These are phyloP conservation scores for Adelphocoris suturalis DNA, from an alignment of 2,888 invertebrate genomes.

Conservation along the genomic window DNA sequence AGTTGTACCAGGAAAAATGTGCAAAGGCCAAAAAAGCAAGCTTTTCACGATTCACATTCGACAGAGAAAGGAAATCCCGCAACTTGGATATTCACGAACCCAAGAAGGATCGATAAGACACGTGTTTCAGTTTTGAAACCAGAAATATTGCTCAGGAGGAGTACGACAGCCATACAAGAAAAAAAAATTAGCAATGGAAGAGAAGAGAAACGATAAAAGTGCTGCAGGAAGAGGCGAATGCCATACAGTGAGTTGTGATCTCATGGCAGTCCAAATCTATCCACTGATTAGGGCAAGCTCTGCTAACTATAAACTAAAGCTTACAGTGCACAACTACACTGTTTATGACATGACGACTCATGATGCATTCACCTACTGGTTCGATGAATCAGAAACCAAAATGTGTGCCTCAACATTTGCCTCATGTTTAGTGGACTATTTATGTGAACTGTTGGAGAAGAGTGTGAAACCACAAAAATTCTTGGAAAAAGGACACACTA, in stretches of 20 bases:
- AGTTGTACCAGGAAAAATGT: not conserved
- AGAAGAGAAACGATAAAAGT: constrained; percentile 61
- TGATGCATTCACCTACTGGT: constrained; percentile 66
- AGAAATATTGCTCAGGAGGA: constrained; percentile 46
- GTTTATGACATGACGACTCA: constrained; percentile 56
- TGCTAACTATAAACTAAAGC: constrained; percentile 44
- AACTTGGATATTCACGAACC: not conserved
- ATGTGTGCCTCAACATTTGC: constrained; percentile 62
- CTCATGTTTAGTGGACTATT: constrained; percentile 7
- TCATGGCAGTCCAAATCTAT: constrained; percentile 44
- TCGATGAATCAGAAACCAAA: constrained; percentile 58
- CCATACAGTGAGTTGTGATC: not conserved
- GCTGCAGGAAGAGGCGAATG: constrained; percentile 19
- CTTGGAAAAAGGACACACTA: not conserved
- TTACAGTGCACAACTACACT: constrained; percentile 64
- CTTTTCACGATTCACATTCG: not conserved
- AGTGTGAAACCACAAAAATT: not conserved
- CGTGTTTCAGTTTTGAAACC: constrained; percentile 51
- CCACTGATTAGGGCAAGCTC: not conserved
- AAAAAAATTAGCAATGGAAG: constrained; percentile 49
- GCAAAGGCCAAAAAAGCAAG: not conserved
- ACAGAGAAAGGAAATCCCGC: too few species aligned
- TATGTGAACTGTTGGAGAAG: too few species aligned
- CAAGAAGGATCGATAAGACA: constrained; percentile 65
- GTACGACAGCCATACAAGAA: constrained; percentile 52